These are phyloP conservation scores for Drosophila demipolita DNA, from an alignment of 2,888 invertebrate genomes.

Conservation along the genomic window DNA sequence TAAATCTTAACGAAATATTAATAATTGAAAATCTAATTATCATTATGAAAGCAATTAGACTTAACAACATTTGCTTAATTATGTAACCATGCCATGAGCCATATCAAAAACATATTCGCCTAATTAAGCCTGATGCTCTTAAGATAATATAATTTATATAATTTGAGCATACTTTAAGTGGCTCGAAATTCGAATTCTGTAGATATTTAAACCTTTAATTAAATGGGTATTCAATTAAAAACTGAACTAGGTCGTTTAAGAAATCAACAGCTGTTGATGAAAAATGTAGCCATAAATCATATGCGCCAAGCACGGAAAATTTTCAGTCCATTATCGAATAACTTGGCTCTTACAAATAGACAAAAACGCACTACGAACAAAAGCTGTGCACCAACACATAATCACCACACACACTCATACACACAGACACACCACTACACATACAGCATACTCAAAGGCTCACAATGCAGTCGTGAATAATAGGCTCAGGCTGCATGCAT, in stretches of 20 bases:
- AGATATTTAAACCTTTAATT: background rate
- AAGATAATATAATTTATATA: background rate
- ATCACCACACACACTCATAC: background rate
- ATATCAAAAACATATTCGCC: background rate
- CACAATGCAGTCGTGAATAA: constrained; percentile 63
- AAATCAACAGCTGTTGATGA: constrained; percentile 5
- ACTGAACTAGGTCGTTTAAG: constrained; percentile 5
- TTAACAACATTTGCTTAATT: background rate
- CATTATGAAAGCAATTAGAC: background rate
- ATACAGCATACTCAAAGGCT: background rate
- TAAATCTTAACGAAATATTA: background rate
- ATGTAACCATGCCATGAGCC: background rate
- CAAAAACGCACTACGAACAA: constrained; percentile 46
- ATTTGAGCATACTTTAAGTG: background rate
- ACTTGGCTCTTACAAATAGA: constrained; percentile 41
- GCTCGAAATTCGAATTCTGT: background rate
- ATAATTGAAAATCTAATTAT: background rate
- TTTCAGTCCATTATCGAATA: constrained; percentile 47
- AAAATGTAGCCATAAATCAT: constrained; percentile 5
- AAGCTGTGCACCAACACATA: constrained; percentile 37
- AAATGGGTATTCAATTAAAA: background rate
- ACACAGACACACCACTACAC: constrained; percentile 2
- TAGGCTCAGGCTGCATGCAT: constrained; percentile 67
- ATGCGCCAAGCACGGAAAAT: constrained; percentile 10
- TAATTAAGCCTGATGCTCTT: background rate